These are phyloP conservation scores for Siniperca obscura DNA, from an alignment of 2,797 vertebrate genomes.

Conservation along the genomic window DNA sequence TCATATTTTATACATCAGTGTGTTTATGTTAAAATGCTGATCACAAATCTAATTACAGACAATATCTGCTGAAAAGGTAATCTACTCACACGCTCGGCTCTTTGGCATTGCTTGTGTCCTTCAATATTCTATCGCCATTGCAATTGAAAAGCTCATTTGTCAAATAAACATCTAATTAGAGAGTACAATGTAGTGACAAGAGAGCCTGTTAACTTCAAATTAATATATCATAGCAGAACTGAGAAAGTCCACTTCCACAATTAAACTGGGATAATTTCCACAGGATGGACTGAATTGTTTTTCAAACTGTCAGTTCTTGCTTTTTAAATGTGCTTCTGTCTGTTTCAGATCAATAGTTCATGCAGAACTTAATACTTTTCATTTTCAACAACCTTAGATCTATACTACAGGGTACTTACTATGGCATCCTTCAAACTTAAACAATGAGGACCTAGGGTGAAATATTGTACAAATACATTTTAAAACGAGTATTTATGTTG, in stretches of 20 bases:
- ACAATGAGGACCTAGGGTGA: not conserved
- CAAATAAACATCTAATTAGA: slow-evolving; percentile 60
- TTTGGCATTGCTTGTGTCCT: slow-evolving; percentile 36
- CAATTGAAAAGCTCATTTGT: slow-evolving; percentile 49
- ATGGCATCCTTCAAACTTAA: slow-evolving; percentile 7
- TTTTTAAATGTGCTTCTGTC: slow-evolving; percentile 26
- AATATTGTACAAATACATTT: slow-evolving; percentile 1
- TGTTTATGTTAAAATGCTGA: slow-evolving; percentile 39
- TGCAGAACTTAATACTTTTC: slow-evolving; percentile 5
- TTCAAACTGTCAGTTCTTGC: slow-evolving; percentile 18
- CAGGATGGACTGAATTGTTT: slow-evolving; percentile 12
- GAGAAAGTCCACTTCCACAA: slow-evolving; percentile 32
- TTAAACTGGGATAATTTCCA: slow-evolving; percentile 46
- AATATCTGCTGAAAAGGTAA: slow-evolving; percentile 29
- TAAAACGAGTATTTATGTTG: not conserved
- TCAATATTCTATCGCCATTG: slow-evolving; percentile 40
- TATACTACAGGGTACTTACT: not conserved
- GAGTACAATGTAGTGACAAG: slow-evolving; percentile 19
- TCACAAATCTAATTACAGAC: slow-evolving; percentile 32
- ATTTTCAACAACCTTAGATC: slow-evolving; percentile 31
- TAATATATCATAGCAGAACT: slow-evolving; percentile 33
- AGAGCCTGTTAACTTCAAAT: slow-evolving; percentile 45
- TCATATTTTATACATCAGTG: slow-evolving; percentile 3
- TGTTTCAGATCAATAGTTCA: slow-evolving; percentile 41
- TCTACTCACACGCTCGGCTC: slow-evolving; percentile 33